Base-by-base conservation (phyloP, 2,113 vertebrate genomes). In the Corythornis vintsioides region DNA sequence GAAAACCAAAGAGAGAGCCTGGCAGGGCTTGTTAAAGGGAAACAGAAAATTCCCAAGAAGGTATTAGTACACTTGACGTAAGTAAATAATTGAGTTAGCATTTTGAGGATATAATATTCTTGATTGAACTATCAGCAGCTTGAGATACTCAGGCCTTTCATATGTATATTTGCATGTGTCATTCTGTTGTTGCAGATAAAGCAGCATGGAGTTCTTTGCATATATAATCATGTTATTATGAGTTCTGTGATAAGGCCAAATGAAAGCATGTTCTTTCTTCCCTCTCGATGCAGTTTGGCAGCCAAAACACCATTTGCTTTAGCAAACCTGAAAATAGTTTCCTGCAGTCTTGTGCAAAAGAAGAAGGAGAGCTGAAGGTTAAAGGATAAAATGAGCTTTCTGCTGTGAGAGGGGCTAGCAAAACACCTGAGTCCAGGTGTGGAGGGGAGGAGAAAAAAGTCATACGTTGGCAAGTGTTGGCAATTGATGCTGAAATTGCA, bases 121-220 rank as follows among this genome's bases (percentile, higher is more conserved):
- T 82, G 75, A 88, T 25, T 93, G 86, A 95, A 72, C 38, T 88
- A 61, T 79, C 8, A 8, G 40, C 35, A 83, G 64, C 75, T 73
- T 64, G 56, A 91, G 84, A 45, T 88, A 67, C 12, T 77, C 52
- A 24, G 66, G 55, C n/a, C 69, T 96, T 91, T 96, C 85, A 81
- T 86, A 24, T 76, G 31, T 55, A 81, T 73, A 93, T 94, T 92
- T 89, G 71, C 53, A 29, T 89, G 59, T 93, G 69, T 75, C 75
- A 72, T 86, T 95, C 88, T 85, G 28, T 86, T 83, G 71, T 86
- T 66, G 50, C 67, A 83, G 75, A 71, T 95, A 90, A 96, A 89
- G 45, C 75, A 81, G 61, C 47, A 29, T 20, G 11, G 71, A 92
- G 60, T 89, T 86, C 71, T 96, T 88, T 92, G 88, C 74, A 88